Conservation (phyloP, 2,888 invertebrate genomes). For the Habrosyne pyritoides region DNA sequence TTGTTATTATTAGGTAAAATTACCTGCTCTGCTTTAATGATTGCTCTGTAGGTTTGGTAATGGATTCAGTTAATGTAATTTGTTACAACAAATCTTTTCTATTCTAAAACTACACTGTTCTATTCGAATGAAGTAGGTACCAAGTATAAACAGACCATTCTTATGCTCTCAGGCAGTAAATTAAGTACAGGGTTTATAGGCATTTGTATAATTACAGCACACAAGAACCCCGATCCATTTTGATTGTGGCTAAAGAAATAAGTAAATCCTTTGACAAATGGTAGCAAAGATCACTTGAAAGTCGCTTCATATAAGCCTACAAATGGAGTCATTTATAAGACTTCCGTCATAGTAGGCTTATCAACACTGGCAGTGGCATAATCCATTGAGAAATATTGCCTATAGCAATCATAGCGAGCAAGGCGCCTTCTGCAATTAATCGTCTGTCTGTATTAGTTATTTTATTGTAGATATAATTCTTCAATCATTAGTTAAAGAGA, state of each 20-base stretch:
- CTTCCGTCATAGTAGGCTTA: not conserved
- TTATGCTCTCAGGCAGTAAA: too few relatives aligned
- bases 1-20: slow-evolving; percentile 59
- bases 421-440: slow-evolving; percentile 3
- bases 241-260: not conserved
- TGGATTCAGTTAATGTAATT: not conserved
- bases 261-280: not conserved
- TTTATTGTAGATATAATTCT: not conserved
- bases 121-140: too few relatives aligned
- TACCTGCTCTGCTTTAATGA: slow-evolving; percentile 33
- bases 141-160: too few relatives aligned
- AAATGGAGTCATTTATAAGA: slow-evolving; percentile 1
- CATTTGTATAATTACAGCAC: not conserved
- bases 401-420: not conserved
- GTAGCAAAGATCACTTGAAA: not conserved
- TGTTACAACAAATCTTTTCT: not conserved
- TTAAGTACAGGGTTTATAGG: too few relatives aligned
- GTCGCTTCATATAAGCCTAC: not conserved
- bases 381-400: slow-evolving; percentile 2
- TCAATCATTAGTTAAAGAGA: not conserved
- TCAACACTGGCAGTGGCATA: not conserved
- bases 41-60: not conserved
- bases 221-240: not conserved
- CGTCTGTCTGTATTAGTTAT: not conserved
- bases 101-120: not conserved